Evolutionary conservation across 2,888 invertebrate species (phyloP).

Genomic region (Cryptocephalus primarius): DNA sequence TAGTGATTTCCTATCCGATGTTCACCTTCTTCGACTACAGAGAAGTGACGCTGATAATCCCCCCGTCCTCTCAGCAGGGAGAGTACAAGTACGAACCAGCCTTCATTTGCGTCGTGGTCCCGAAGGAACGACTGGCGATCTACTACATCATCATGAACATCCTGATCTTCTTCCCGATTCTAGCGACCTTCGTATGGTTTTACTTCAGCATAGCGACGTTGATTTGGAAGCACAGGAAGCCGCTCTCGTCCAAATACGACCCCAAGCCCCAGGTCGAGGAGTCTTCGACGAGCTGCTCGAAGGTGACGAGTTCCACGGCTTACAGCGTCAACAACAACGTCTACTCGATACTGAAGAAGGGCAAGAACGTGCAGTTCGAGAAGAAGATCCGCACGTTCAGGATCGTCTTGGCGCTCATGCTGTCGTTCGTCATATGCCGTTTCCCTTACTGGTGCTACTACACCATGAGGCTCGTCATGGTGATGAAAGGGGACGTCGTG

Average conservation of each 20-base stretch:
- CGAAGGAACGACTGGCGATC: slow-evolving; percentile 18
- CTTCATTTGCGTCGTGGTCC: slow-evolving; percentile 21
- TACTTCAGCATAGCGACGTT: slow-evolving; percentile 42
- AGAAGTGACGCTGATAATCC: slow-evolving; percentile 22
- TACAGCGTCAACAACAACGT: slow-evolving; percentile 8
- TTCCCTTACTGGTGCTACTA: slow-evolving; percentile 43
- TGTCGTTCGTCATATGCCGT: slow-evolving; percentile 43
- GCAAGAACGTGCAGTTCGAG: slow-evolving; percentile 23
- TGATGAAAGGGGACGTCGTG: slow-evolving; percentile 18
- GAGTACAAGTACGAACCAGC: slow-evolving; percentile 13
- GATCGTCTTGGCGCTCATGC: slow-evolving; percentile 44
- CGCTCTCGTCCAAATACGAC: slow-evolving; percentile 15
- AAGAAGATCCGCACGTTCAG: slow-evolving; percentile 46
- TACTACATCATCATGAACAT: slow-evolving; percentile 26
- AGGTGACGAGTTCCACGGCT: slow-evolving; percentile 7
- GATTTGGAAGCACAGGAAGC: slow-evolving; percentile 40
- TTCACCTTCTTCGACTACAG: slow-evolving; percentile 29
- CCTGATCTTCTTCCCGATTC: slow-evolving; percentile 39
- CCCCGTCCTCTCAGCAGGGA: background rate
- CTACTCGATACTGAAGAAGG: slow-evolving; percentile 15
- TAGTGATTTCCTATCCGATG: slow-evolving; percentile 37
- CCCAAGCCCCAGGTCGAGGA: slow-evolving; percentile 19
- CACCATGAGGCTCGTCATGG: slow-evolving; percentile 34
- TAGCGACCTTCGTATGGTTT: slow-evolving; percentile 40
- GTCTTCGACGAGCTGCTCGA: slow-evolving; percentile 14